phyloP scores from a whole-genome alignment of 2,888 invertebrate genomes.

The Deilephila elpenor region DNA sequence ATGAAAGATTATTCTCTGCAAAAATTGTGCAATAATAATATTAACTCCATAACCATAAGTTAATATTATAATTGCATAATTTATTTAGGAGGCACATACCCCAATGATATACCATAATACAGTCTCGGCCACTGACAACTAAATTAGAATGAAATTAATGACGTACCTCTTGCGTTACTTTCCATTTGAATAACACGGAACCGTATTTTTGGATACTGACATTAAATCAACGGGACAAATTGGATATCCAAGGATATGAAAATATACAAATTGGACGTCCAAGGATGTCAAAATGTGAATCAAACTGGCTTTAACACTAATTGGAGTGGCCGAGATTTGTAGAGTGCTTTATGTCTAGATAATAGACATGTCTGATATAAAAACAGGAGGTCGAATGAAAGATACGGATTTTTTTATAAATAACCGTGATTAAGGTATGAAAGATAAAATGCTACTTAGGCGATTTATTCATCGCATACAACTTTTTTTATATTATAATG shows the following conservation, averaged over 20 bases:
- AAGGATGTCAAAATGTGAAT: slow-evolving; percentile 5
- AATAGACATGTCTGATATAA: slow-evolving; percentile 1
- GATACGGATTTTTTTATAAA: background rate
- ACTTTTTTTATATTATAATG: too few species aligned
- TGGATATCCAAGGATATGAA: background rate
- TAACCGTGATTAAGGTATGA: background rate
- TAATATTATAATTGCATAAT: too few species aligned
- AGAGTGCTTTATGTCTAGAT: background rate
- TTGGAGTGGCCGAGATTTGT: slow-evolving; percentile 10
- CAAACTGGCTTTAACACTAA: slow-evolving; percentile 5
- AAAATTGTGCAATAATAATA: too few species aligned
- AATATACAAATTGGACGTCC: background rate
- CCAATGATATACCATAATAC: background rate
- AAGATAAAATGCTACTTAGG: background rate
- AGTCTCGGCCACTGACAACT: background rate
- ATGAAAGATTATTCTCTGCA: too few species aligned
- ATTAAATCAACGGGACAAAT: slow-evolving; percentile 15
- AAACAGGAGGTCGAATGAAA: background rate
- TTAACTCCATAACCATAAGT: too few species aligned
- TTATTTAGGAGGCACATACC: background rate
- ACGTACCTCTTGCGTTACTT: background rate
- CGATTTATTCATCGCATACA: background rate
- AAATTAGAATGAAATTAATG: slow-evolving; percentile 14
- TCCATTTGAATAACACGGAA: background rate
- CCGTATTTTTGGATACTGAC: background rate